phyloP scores from a whole-genome alignment of 1,140 invertebrate genomes.

The Drosophila erecta region DNA sequence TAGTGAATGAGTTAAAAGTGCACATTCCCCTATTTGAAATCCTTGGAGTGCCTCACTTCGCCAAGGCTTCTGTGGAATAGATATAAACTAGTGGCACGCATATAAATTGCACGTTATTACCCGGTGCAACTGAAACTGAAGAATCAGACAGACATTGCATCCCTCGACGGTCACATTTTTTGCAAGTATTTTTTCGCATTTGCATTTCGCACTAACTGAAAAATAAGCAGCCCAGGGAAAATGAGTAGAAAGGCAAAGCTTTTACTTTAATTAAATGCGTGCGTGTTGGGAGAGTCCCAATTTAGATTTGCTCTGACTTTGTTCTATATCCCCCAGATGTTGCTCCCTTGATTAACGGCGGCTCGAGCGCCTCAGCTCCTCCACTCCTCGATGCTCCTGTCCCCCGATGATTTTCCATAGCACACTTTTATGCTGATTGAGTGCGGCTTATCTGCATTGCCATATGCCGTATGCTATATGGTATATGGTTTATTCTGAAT shows the following conservation, averaged over 20 bases:
- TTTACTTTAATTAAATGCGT: slow-evolving; percentile 83
- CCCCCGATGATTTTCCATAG: slow-evolving; percentile 43
- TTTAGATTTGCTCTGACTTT: slow-evolving; percentile 67
- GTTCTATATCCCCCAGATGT: slow-evolving; percentile 48
- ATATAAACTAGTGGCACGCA: slow-evolving; percentile 51
- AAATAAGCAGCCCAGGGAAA: slow-evolving; percentile 34
- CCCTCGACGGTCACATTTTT: slow-evolving; percentile 64
- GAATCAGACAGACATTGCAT: slow-evolving; percentile 42
- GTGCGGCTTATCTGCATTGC: slow-evolving; percentile 72
- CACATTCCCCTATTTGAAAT: slow-evolving; percentile 10
- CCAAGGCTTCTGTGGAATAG: slow-evolving; percentile 1
- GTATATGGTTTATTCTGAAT: not conserved
- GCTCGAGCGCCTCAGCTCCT: slow-evolving; percentile 7
- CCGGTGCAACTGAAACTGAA: slow-evolving; percentile 48
- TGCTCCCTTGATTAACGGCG: slow-evolving; percentile 69
- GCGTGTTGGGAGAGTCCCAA: slow-evolving; percentile 70
- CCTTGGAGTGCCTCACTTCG: slow-evolving; percentile 4
- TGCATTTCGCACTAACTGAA: slow-evolving; percentile 48
- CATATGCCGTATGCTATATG: slow-evolving; percentile 13
- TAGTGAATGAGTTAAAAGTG: slow-evolving; percentile 27
- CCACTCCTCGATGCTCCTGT: not conserved
- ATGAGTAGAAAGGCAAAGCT: slow-evolving; percentile 64
- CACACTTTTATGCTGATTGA: slow-evolving; percentile 81
- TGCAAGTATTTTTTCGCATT: slow-evolving; percentile 24
- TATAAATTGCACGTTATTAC: slow-evolving; percentile 78